Evolutionary conservation across 2,888 invertebrate genomes (phyloP).

Genomic region (Chaetogeoica ovagalla): DNA sequence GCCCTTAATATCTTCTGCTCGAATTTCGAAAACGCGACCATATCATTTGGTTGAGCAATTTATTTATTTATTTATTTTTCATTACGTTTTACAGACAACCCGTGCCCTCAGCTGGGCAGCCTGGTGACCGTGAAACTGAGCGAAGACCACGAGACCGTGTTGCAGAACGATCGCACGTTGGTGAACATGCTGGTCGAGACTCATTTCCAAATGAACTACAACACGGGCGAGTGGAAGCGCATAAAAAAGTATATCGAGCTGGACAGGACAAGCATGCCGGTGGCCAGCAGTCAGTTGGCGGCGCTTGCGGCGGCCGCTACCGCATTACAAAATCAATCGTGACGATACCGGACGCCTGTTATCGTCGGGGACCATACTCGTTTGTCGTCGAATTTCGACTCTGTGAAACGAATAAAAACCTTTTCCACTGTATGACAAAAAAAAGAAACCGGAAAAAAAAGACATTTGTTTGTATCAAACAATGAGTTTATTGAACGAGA

Average conservation of each 20-base stretch:
- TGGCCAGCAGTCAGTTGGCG: conserved; percentile 51
- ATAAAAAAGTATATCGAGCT: conserved; percentile 71
- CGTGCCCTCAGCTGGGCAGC: conserved; percentile 94
- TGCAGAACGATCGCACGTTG: conserved; percentile 81
- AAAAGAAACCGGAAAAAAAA: background rate
- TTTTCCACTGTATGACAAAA: conserved; percentile 28
- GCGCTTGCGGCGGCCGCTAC: conserved; percentile 53
- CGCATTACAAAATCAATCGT: conserved; percentile 50
- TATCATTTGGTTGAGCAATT: too few species aligned
- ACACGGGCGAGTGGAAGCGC: conserved; percentile 94
- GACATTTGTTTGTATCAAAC: conserved; percentile 47
- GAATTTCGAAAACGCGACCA: too few species aligned
- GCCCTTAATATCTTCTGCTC: too few species aligned
- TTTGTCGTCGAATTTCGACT: conserved; percentile 4
- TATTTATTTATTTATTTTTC: too few species aligned
- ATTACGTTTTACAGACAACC: conserved; percentile 71
- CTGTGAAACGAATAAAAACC: background rate
- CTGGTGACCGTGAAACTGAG: conserved; percentile 94
- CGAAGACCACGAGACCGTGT: conserved; percentile 85
- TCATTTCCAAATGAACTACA: conserved; percentile 98
- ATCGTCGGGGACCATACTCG: too few species aligned
- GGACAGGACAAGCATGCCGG: conserved; percentile 54
- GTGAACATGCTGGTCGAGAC: conserved; percentile 83
- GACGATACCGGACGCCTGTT: background rate
- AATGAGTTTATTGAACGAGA: conserved; percentile 39